Conservation (phyloP, 2,888 invertebrate genomes). For the Drosophila quasianomalipes region DNA sequence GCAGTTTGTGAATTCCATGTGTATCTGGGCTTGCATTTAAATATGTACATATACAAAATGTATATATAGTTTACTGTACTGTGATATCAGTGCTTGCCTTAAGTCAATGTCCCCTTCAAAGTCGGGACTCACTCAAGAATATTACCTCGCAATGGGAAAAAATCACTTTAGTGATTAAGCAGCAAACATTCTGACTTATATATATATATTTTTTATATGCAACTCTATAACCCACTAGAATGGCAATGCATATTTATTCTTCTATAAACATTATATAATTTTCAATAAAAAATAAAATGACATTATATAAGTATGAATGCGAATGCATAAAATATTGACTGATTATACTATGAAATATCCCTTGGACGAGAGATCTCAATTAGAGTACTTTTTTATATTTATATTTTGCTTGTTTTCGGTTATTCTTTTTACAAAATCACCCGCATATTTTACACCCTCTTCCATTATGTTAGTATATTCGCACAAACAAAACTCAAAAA, state of each 20-base stretch:
- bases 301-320: neutral
- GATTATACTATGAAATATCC: neutral
- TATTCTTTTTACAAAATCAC: constrained; percentile 29
- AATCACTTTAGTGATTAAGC: constrained; percentile 32
- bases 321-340: neutral
- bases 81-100: neutral
- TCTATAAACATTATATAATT: neutral
- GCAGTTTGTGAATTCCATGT: neutral
- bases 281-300: neutral
- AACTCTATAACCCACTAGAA: neutral
- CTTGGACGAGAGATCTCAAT: neutral
- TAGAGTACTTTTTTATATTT: neutral
- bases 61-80: neutral
- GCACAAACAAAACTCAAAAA: constrained; percentile 25
- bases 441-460: constrained; percentile 52
- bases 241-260: neutral
- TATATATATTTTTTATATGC: neutral
- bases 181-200: constrained; percentile 2
- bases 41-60: neutral
- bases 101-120: constrained; percentile 3
- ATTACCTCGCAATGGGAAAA: constrained; percentile 18
- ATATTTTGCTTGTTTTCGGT: constrained; percentile 5
- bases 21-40: neutral
- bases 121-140: constrained; percentile 13
- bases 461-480: constrained; percentile 30